Base-by-base conservation (phyloP, 2,113 vertebrate genomes). In the Nettapus auritus region DNA sequence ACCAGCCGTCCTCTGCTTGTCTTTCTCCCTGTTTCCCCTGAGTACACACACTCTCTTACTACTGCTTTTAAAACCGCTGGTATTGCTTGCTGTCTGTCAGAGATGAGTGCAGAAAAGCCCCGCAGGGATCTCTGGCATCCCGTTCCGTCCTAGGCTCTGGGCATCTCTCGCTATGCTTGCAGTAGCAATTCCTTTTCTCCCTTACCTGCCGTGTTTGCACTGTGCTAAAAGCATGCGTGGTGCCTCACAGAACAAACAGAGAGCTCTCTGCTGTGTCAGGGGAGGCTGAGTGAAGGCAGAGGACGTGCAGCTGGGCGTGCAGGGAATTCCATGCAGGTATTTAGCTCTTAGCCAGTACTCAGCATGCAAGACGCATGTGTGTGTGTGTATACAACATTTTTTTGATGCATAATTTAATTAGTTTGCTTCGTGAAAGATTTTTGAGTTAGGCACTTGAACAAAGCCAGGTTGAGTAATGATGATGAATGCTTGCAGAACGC, bases 401-500 rank as follows among this genome's bases (percentile, higher is more conserved):
- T 8, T 18, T 11, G 3, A 4, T 76, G 38, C 17, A 16, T 67
- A 13, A 38, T 86, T 81, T 60, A 56, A 50, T 88, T 74, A 52
- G 22, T 66, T 94, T 87, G 15, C 48, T 89, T 81, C 78, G 62
- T 38, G 31, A 38, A 86, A 60, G 33, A 92, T 64, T 53, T 40
- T 10, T 20, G 40, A 40, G 33, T 75, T 71, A 57, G 22, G 21
- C 40, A 18, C 79, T 85, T 90, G 53, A 91, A 66, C 46, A 78
- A 86, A 96, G 36, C 42, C n/a, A 59, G 50, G 66, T 53, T 76
- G 90, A 94, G 52, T 94, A 80, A 77, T 52, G 34, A 57, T 94
- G 92, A 76, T 90, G 53, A 87, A 79, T 92, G 57, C 73, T 86
- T 97, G 91, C 92, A 94, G 88, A 94, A 87, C 81, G 87, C 57